Conservation (phyloP, 2,113 vertebrate species). For the Aegypius monachus region DNA sequence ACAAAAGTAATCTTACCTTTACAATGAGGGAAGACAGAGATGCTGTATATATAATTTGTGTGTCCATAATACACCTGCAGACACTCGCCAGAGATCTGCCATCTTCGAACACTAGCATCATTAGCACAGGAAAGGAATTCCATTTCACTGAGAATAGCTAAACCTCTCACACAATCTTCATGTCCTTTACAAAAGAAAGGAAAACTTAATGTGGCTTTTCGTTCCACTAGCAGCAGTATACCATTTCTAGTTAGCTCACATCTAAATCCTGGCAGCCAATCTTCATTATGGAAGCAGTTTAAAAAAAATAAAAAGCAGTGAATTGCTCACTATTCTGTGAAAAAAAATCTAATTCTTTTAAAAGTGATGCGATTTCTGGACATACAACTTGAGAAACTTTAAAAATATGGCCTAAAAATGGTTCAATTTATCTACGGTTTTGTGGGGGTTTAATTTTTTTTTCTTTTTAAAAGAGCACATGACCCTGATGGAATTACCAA, state of each 20-base stretch:
- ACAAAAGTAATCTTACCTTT: conserved; percentile 76
- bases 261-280: background rate
- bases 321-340: background rate
- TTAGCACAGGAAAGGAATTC: conserved; percentile 99
- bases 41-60: conserved; percentile 96
- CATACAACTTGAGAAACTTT: background rate
- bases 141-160: conserved; percentile 86
- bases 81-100: conserved; percentile 92
- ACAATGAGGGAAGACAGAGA: conserved; percentile 87
- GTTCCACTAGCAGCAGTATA: background rate
- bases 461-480: background rate
- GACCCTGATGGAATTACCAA: background rate
- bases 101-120: conserved; percentile 89
- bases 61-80: conserved; percentile 91
- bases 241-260: background rate
- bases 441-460: background rate
- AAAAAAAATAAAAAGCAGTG: background rate
- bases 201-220: background rate
- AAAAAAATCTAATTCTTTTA: background rate
- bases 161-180: conserved; percentile 93
- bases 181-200: conserved; percentile 79
- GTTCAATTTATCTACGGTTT: background rate
- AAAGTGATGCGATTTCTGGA: background rate
- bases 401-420: background rate
- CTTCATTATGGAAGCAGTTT: background rate